Base-by-base conservation (phyloP, 2,797 vertebrate species). In the Typhlichthys eigenmanni region DNA sequence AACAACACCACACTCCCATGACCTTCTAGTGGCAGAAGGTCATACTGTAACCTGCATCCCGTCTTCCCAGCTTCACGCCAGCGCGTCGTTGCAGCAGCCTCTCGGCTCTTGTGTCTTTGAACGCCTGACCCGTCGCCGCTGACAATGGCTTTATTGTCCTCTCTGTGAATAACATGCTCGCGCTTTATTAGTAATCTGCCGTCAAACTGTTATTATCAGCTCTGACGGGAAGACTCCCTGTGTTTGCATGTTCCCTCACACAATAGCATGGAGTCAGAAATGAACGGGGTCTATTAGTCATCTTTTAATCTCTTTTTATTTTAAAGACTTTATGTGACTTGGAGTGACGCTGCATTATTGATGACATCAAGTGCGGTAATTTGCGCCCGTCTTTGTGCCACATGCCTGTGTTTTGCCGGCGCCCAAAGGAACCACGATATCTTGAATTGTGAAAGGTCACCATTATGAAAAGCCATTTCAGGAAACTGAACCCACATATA, bases 241-340 rank as follows among this genome's bases (percentile, higher is more conserved):
- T 74, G 56, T 61, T 79, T 74, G 80, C 77, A 74, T 59, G 1
- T 29, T 77, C 60, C 71, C 58, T 1, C 66, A 73, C 78, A 54
- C 76, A 64, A 66, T 59, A 66, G 38, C 34, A 54, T 72, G 67
- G 78, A 67, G 65, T 79, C 75, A 71, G 70, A 79, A 64, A 80
- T 78, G 77, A 78, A 74, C 83, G 80, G 72, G 79, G 74, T 80
- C 74, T 71, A 72, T 88, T 88, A 85, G 75, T 88, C 88, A 88
- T 17, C 61, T 8, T 10, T 43, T 43, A 9, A 29, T 43, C 38
- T 54, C 17, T 13, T 48, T 14, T 13, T 48, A 4, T 43, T 38
- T 43, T 43, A 43, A 43, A 43, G 38, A 9, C 38, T 43, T 43
- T 43, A 43, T 43, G 38, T 43, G 38, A 43, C 38, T 43, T 9